Base-by-base conservation (phyloP, 2,888 invertebrate species). In the Chorisops tibialis region DNA sequence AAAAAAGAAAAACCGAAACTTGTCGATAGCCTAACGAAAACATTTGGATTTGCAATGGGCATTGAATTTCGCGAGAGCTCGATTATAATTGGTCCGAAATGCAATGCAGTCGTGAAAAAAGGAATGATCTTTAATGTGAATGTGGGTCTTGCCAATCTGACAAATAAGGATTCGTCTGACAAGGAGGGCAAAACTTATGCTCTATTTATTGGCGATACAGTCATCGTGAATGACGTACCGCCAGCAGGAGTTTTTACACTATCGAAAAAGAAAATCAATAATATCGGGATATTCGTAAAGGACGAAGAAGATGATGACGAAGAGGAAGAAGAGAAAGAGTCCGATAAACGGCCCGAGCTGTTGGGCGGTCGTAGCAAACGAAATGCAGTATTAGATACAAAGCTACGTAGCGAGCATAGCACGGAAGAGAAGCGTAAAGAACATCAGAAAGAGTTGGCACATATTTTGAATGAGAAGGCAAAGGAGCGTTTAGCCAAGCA, bases 71-170 rank as follows among this genome's bases (percentile, higher is more conserved):
- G 97, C 61, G 99, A 99, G 77, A 92, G 92, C 69, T 91, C 94
- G 0, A 82, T 98, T 61, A 83, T 96, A 1, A 92, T 99, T 72
- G 92, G 92, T 0, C 91, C 93, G 1, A 99, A 97, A 82, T 91
- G 91, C 12, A 85, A 83, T 43, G 85, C 87, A 1, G 75, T 85
- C 2, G 87, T 89, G 0, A 90, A 87, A 71, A 96, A 95, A 77
- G 94, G 95, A 59, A 98, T 99, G 97, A 88, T 96, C 0, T 98
- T 97, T 74, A 97, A 97, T 75, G 84, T 99, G 7, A 94, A 93
- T 73, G 86, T 99, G 68, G 99, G 99, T 12, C 83, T 99, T 59
- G 85, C 91, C 2, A 91, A 89, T 74, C 81, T 99, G 49, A 81
- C 82, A 9, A 97, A 97, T 75, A 84, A 86, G 66, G 89, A 90